phyloP scores from a whole-genome alignment of 1,140 invertebrate species.

The Drosophila watanabei region DNA sequence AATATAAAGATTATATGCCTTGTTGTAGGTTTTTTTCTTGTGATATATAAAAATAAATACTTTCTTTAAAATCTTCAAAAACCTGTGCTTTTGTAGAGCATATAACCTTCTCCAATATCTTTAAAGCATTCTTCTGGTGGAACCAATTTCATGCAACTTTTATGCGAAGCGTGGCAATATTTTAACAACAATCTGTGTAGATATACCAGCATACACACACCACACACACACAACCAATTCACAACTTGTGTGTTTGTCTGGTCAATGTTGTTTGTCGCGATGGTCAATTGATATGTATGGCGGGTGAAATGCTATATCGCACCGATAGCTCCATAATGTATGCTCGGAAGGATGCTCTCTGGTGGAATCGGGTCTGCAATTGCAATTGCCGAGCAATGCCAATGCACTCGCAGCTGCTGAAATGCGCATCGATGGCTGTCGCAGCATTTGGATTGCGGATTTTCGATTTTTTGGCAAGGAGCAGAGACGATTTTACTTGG shows the following conservation, averaged over 20 bases:
- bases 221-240: constrained; percentile 3
- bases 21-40: background rate
- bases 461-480: constrained; percentile 46
- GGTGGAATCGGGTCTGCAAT: constrained; percentile 21
- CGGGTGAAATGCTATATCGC: constrained; percentile 33
- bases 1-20: no score
- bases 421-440: constrained; percentile 43
- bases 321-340: constrained; percentile 35
- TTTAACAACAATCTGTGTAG: constrained; percentile 65
- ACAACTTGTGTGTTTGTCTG: constrained; percentile 31
- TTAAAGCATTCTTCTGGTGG: background rate
- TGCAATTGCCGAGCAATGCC: constrained; percentile 39
- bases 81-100: constrained; percentile 15
- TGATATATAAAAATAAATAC: background rate
- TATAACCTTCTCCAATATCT: background rate
- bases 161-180: constrained; percentile 75
- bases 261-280: constrained; percentile 63
- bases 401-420: constrained; percentile 37
- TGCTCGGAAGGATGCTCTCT: constrained; percentile 32
- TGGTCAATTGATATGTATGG: constrained; percentile 79
- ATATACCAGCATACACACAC: constrained; percentile 10
- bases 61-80: background rate
- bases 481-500: constrained; percentile 45
- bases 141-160: constrained; percentile 66
- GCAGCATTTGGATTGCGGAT: constrained; percentile 30